Conservation (phyloP, 2,113 vertebrate species). For the Tilapia sparmanii region DNA sequence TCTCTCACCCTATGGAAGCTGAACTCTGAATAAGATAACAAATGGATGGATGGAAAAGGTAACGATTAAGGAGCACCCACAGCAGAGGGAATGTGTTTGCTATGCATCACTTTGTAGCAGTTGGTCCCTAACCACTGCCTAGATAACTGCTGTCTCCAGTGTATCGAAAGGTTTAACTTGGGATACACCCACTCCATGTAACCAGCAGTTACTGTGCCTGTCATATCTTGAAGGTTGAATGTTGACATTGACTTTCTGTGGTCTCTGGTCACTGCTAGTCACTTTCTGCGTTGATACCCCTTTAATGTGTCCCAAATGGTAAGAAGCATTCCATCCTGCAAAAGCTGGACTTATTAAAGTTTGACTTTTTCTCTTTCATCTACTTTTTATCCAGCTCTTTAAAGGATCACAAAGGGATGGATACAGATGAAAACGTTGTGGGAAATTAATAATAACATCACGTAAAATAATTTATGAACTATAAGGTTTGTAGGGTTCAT, state of each 20-base stretch:
- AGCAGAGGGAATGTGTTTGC: not conserved
- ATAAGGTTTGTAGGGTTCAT: not conserved
- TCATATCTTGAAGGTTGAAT: not conserved
- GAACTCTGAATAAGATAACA: not conserved
- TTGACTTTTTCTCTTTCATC: not conserved
- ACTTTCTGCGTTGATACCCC: not conserved
- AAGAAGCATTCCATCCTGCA: not conserved
- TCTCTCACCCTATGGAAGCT: not conserved
- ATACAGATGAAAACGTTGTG: not conserved
- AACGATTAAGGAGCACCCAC: not conserved
- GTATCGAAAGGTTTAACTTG: not conserved
- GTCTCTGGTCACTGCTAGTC: not conserved
- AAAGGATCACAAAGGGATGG: not conserved
- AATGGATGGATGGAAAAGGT: not conserved
- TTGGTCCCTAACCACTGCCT: not conserved
- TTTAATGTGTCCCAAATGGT: not conserved
- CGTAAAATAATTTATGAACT: not conserved
- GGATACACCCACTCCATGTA: not conserved
- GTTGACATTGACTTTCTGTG: not conserved
- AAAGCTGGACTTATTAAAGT: not conserved
- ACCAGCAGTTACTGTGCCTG: not conserved
- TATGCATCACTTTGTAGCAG: not conserved
- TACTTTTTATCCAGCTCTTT: not conserved
- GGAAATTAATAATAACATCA: not conserved
- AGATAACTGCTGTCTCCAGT: not conserved